Percentiles rank a stretch among this genome's conserved stretches.
phyloP scores from a whole-genome alignment of 2,888 invertebrate genomes.

The Melanargia galathea region DNA sequence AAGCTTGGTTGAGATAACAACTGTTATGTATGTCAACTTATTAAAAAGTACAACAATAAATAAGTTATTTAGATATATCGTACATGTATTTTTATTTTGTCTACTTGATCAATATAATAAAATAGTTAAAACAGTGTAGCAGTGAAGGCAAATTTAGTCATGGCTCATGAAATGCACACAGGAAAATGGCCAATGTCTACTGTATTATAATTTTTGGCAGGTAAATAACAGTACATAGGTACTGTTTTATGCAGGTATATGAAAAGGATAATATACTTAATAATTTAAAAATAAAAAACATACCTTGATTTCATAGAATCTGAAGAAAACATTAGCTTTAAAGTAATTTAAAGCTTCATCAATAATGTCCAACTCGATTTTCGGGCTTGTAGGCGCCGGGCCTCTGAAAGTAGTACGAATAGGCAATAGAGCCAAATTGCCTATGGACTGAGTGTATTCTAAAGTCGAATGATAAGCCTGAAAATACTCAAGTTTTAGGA shows the following conservation, averaged over 20 bases:
- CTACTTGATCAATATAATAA: too few relatives aligned
- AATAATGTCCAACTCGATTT: conserved; percentile 92
- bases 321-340: conserved; percentile 99
- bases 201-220: too few relatives aligned
- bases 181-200: not conserved
- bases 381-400: conserved; percentile 89
- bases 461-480: conserved; percentile 98
- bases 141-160: too few relatives aligned
- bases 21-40: too few relatives aligned
- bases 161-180: not conserved
- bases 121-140: too few relatives aligned
- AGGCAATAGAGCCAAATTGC: conserved; percentile 96
- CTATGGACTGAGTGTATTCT: conserved; percentile 88
- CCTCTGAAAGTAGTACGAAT: conserved; percentile 95
- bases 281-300: conserved; percentile 15
- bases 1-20: too few relatives aligned
- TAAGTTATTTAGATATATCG: too few relatives aligned
- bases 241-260: not conserved
- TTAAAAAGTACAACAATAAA: too few relatives aligned
- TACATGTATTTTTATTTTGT: too few relatives aligned
- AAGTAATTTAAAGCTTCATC: conserved; percentile 99
- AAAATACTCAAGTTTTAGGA: conserved; percentile 13
- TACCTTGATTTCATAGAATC: conserved; percentile 99
- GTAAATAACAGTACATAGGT: too few relatives aligned
- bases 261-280: not conserved